Evolutionary conservation across 2,113 vertebrate species (phyloP), one percentile per base, ranked within the genome.

Genomic region (Odontophorus gujanensis): DNA sequence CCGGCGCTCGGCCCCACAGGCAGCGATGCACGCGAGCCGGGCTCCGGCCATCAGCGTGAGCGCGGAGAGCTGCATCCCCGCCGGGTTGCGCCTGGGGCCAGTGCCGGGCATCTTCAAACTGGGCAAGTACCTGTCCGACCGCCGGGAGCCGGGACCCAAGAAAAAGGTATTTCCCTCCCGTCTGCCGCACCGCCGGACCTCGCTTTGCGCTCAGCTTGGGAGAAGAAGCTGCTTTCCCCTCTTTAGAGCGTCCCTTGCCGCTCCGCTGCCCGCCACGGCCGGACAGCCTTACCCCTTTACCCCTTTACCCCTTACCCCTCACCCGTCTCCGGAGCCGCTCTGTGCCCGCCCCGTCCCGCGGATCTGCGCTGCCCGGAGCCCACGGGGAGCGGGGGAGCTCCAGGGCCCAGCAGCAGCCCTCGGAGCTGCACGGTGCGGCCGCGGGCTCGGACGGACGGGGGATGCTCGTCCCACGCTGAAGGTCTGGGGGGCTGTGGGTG

Each of bases 51-150:
- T 97, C 98, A 98, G 98, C 97, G 98, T 99, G 94, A 98, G 98
- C 85, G 98, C 99, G 9, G 99, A 99, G 94, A 98, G 98, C 98
- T 98, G 98, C 98, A 98, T 99, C 98, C 98, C 99, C n/a, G 98
- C 98, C 21, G 99, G 99, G 80, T 98, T 99, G 96, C 98, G 99
- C 81, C 98, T 99, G 85, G 99, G 99, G 95, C 99, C 99, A 4
- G 98, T 99, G 77, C 98, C 98, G 36, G 99, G 99, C 92, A 96
- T 98, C 98, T 99, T 99, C 98, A 99, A 98, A 97, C 98, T 99
- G 94, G 99, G 99, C 96, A 99, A 99, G 97, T 99, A 99, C 98
- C 97, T 99, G 97, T 98, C 99, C 83, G 99, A 99, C 96, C 99
- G 99, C 92, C 99, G 98, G 95, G 99, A 99, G 93, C 98, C 98